phyloP scores from a whole-genome alignment of 2,797 vertebrate species.

The Chaetophractus vellerosus region DNA sequence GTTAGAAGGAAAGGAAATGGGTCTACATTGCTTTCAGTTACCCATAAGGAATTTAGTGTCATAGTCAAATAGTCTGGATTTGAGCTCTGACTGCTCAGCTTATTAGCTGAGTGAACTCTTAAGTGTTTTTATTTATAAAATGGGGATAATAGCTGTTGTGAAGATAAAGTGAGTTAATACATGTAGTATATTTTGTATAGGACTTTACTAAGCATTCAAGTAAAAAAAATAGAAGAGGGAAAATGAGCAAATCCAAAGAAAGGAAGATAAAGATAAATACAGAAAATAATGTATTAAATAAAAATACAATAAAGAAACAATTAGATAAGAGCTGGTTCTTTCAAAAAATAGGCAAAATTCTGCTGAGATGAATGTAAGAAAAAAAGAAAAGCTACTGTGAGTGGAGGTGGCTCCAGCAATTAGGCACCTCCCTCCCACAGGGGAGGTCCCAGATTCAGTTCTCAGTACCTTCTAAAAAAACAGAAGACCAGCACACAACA shows the following conservation, averaged over 20 bases:
- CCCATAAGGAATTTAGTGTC: slow-evolving; percentile 19
- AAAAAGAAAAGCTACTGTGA: no score
- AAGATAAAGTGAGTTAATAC: slow-evolving; percentile 68
- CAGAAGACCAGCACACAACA: no score
- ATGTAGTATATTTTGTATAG: slow-evolving; percentile 61
- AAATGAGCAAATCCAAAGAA: neutral
- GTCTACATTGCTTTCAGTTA: slow-evolving; percentile 42
- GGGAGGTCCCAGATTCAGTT: no score
- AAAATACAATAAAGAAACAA: neutral
- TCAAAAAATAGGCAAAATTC: neutral
- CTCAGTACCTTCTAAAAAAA: no score
- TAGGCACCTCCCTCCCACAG: no score
- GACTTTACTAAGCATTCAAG: slow-evolving; percentile 61
- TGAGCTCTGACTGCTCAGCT: slow-evolving; percentile 26
- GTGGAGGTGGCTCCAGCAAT: no score
- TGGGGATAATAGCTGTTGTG: slow-evolving; percentile 30
- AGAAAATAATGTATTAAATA: neutral
- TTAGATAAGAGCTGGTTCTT: neutral
- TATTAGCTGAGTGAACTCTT: slow-evolving; percentile 32
- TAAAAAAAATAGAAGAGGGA: neutral
- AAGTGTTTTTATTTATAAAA: slow-evolving; percentile 33
- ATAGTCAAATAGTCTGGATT: neutral
- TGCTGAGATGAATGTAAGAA: neutral
- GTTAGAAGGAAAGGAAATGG: slow-evolving; percentile 56
- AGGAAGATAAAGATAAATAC: neutral